phyloP scores from a whole-genome alignment of 1,140 invertebrate genomes.

The Cyrtorhinus lividipennis region DNA sequence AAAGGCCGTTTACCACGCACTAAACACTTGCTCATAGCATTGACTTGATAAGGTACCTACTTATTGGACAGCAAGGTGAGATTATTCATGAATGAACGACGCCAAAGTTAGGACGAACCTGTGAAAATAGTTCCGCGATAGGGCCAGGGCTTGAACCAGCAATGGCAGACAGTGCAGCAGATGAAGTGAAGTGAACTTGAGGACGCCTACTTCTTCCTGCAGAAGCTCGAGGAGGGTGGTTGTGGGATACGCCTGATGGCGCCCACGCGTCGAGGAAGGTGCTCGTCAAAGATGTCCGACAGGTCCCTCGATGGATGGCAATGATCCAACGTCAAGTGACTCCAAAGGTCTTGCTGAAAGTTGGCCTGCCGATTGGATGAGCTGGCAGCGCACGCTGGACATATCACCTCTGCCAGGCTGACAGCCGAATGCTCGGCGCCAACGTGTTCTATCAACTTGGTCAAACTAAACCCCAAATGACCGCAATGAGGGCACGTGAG shows the following conservation, averaged over 20 bases:
- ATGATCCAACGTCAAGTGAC: background rate
- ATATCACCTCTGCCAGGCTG: background rate
- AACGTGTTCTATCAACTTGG: slow-evolving; percentile 69
- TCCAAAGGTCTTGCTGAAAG: background rate
- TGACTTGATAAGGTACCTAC: too few relatives aligned
- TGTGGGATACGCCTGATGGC: background rate
- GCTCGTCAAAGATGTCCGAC: background rate
- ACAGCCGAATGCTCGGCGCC: slow-evolving; percentile 34
- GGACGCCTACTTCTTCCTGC: background rate
- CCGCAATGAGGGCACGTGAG: slow-evolving; percentile 92
- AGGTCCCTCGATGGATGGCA: background rate
- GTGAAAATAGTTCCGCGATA: background rate
- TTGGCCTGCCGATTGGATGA: background rate
- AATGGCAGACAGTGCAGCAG: background rate
- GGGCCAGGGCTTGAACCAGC: background rate
- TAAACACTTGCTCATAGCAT: too few relatives aligned
- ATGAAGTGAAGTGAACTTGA: background rate
- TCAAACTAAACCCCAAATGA: slow-evolving; percentile 84
- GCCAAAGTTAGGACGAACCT: too few relatives aligned
- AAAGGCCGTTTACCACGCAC: too few relatives aligned
- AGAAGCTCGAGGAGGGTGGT: background rate
- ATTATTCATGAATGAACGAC: too few relatives aligned
- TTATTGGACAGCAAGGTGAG: too few relatives aligned
- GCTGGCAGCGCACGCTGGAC: slow-evolving; percentile 10
- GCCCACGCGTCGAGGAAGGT: too few relatives aligned